Evolutionary conservation across 2,888 invertebrate genomes (phyloP), one percentile per base, ranked within the genome.

Genomic region (Isoperla grammatica): DNA sequence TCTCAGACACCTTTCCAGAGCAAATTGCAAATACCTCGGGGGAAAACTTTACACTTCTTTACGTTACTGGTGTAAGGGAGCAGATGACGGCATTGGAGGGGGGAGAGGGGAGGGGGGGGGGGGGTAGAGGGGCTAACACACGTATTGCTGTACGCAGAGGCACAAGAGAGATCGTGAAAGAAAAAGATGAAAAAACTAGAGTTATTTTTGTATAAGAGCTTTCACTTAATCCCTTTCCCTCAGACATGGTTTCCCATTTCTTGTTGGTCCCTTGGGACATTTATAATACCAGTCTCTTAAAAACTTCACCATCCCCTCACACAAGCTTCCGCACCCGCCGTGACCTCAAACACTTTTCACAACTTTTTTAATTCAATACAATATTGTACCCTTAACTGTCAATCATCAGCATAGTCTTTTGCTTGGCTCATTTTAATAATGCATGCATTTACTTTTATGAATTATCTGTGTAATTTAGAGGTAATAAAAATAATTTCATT

Each of bases 191-290:
- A 45, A 45, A 45, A 45, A 13, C 15, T 45, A 13, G 17, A 45
- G 45, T 45, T 45, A 45, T 45, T 45, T 45, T 45, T 45, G 45
- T 20, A 29, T 43, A 60, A 60, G 60, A 60, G 50, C 55, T 60
- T 60, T 60, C 60, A 60, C 56, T 60, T 60, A 60, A 60, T 60
- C 48, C 60, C 49, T 50, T 54, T 54, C 40, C 40, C 39, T 37
- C 45, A 45, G 19, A 45, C 45, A 13, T 17, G 46, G 40, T 53
- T 49, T 42, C 50, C 60, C 20, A 49, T 56, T 49, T 22, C 56
- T 60, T 43, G 54, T 29, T 29, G 35, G 43, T 22, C 54, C 59
- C 55, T 43, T 46, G 54, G 54, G 59, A 59, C 54, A 59, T 59
- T 54, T 59, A 59, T 59, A 59, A 59, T 59, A 59, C 54, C 45